Percentiles rank a stretch among this genome's conserved stretches.
Conservation (phyloP, 2,888 invertebrate species). For the Alcis repandata region DNA sequence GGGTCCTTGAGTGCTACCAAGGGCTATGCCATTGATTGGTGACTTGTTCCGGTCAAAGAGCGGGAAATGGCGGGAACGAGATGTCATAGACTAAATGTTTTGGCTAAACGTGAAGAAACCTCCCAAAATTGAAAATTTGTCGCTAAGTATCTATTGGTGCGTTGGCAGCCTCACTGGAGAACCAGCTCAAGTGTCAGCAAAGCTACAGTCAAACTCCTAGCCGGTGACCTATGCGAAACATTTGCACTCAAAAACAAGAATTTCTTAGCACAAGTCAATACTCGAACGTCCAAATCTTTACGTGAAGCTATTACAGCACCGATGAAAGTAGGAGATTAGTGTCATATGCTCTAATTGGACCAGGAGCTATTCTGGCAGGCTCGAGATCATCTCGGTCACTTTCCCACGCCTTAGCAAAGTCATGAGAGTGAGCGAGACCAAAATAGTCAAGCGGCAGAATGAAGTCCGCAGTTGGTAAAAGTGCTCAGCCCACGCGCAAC, state of each 20-base stretch:
- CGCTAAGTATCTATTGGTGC: too few species aligned
- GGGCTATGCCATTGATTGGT: too few species aligned
- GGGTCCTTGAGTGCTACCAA: not conserved
- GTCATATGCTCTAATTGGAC: slow-evolving; percentile 30
- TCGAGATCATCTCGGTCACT: not conserved
- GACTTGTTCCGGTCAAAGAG: slow-evolving; percentile 9
- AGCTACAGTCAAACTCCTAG: not conserved
- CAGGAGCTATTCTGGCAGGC: not conserved
- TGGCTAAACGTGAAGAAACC: too few species aligned
- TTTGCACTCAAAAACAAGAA: not conserved
- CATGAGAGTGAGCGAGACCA: not conserved
- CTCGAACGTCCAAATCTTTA: not conserved
- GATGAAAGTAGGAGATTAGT: slow-evolving; percentile 43
- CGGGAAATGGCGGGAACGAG: not conserved
- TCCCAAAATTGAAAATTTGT: too few species aligned
- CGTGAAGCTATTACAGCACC: slow-evolving; percentile 20
- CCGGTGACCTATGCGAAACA: not conserved
- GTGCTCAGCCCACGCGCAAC: slow-evolving; percentile 39
- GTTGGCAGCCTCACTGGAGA: not conserved
- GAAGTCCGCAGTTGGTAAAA: slow-evolving; percentile 32
- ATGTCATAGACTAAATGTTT: not conserved
- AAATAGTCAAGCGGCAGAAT: not conserved
- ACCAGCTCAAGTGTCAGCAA: not conserved
- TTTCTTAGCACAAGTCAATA: not conserved
- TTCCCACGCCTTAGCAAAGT: not conserved